Evolutionary conservation across 2,797 vertebrate genomes (phyloP).

Genomic region (Peromyscus eremicus): DNA sequence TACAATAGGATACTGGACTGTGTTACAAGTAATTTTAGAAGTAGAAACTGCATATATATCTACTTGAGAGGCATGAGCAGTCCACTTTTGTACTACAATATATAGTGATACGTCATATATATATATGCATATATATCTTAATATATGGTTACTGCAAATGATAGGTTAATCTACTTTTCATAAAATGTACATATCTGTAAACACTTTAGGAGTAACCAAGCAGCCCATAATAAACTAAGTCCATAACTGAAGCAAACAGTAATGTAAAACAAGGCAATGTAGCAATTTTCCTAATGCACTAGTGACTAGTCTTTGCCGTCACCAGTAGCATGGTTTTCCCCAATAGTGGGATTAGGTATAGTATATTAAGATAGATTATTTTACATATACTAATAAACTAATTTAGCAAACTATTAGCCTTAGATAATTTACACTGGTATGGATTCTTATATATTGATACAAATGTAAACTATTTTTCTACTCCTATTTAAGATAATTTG

Average conservation of each 20-base stretch:
- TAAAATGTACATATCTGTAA: conserved; percentile 8
- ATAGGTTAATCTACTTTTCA: neutral
- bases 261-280: neutral
- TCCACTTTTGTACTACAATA: neutral
- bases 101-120: neutral
- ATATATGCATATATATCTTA: neutral
- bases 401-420: too few species aligned
- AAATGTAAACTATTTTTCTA: too few species aligned
- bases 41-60: neutral
- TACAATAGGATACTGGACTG: neutral
- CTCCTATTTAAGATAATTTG: too few species aligned
- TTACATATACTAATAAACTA: too few species aligned
- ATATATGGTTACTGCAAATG: neutral
- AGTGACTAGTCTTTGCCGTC: neutral
- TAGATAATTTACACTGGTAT: too few species aligned
- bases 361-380: too few species aligned
- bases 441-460: too few species aligned
- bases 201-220: neutral
- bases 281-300: neutral
- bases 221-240: neutral
- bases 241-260: neutral
- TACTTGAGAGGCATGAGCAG: neutral
- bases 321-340: neutral
- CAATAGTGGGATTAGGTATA: neutral
- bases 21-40: conserved; percentile 19